These are phyloP conservation scores for Sebastes steindachneri DNA, from an alignment of 2,797 vertebrate species.

Conservation along the genomic window DNA sequence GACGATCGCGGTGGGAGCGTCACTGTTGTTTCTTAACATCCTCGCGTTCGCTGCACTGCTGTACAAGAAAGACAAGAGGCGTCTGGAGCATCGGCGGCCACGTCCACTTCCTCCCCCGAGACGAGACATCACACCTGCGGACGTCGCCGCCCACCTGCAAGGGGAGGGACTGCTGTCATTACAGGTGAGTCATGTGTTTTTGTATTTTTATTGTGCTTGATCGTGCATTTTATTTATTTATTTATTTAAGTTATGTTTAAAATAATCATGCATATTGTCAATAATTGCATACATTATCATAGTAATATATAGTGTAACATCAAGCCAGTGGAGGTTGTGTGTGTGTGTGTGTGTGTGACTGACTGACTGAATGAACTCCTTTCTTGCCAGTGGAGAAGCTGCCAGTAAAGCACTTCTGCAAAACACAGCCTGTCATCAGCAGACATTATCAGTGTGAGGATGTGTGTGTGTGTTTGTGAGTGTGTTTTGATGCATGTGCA, in stretches of 20 bases:
- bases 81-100: constrained; percentile 91
- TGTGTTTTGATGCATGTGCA: constrained; percentile 22
- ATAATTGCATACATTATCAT: neutral
- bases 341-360: neutral
- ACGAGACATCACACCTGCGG: constrained; percentile 87
- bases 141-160: constrained; percentile 91
- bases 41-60: constrained; percentile 94
- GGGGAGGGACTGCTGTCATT: constrained; percentile 95
- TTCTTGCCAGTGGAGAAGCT: constrained; percentile 40
- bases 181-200: constrained; percentile 78
- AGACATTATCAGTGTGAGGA: constrained; percentile 35
- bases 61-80: constrained; percentile 97
- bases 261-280: neutral
- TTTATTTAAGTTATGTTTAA: neutral
- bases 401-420: constrained; percentile 44
- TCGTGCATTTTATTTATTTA: neutral
- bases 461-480: neutral
- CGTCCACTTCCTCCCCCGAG: constrained; percentile 84
- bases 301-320: neutral
- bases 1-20: constrained; percentile 95
- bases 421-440: constrained; percentile 54
- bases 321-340: constrained; percentile 5
- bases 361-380: constrained; percentile 16
- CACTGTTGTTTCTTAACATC: constrained; percentile 94
- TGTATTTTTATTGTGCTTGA: neutral